Base-by-base conservation (phyloP, 37 sponge, comb jelly and placozoan genomes). In the Corticium candelabrum region DNA sequence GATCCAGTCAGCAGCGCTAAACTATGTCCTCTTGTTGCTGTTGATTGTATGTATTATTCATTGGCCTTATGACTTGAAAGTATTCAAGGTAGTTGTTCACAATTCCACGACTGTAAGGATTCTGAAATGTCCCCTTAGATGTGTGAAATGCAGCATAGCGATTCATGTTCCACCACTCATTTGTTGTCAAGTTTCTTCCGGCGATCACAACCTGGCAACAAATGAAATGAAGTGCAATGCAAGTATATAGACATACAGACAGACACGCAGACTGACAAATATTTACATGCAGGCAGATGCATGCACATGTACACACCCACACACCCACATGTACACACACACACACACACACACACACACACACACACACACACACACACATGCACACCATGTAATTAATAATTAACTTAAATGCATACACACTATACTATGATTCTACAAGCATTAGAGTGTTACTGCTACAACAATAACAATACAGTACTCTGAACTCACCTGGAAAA, bases 101-200 rank as follows among this genome's bases (percentile, higher is more conserved):
- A 27, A 94, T 0, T 3, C 95, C 92, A 33, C 85, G 84, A 71
- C 82, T 81, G 75, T 90, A 94, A 0, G 95, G 95, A 39, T 94
- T 94, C 2, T 80, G 69, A 69, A 68, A 91, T 1, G 30, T 77
- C 1, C 95, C 95, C 5, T 86, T 75, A 1, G 71, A 39, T 0
- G 69, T 77, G 68, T 70, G 81, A 83, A 94, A 89, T 67, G 87
- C 87, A 31, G 84, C 70, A 79, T 90, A 94, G 29, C 89, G 89
- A 2, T 41, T 40, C 68, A 79, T 85, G 75, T 86, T 84, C 1
- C 83, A 78, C 67, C 83, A 79, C 76, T 94, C 95, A 56, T 89
- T 86, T 1, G 89, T 91, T 1, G 95, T 91, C 74, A 94, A 4
- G 69, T 91, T 91, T 3, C 34, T 41, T 7, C 84, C 57, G 35